Evolutionary conservation across 2,113 vertebrate species (phyloP).

Genomic region (Stegastes partitus): DNA sequence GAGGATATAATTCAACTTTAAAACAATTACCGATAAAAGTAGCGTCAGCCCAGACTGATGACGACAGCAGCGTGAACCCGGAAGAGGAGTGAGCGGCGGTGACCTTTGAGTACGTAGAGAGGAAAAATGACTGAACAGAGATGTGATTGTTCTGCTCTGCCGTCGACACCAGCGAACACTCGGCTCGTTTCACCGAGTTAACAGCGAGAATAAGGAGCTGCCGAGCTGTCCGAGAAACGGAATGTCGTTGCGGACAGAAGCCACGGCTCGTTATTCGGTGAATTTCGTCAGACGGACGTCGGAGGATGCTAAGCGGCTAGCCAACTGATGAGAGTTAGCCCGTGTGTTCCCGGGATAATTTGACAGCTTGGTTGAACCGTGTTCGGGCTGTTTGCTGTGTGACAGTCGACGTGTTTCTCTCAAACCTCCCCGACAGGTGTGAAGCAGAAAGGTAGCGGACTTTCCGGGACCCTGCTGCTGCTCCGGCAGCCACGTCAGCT

Average conservation of each 20-base stretch:
- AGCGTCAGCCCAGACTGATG: constrained; percentile 1
- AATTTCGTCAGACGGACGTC: neutral
- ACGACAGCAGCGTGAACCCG: constrained; percentile 46
- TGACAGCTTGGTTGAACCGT: neutral
- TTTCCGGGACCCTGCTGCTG: neutral
- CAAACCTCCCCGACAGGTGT: neutral
- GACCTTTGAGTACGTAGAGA: constrained; percentile 23
- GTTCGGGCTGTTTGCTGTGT: no score
- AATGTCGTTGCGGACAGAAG: constrained; percentile 7
- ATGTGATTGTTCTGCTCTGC: constrained; percentile 54
- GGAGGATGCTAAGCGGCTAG: constrained; percentile 23
- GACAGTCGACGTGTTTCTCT: no score
- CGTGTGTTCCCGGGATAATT: neutral
- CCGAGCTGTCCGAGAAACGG: rapidly evolving
- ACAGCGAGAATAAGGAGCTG: neutral
- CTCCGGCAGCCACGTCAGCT: constrained; percentile 60
- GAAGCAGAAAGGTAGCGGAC: neutral
- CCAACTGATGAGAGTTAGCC: neutral
- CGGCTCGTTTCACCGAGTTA: neutral
- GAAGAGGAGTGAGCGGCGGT: constrained; percentile 23
- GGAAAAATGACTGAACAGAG: constrained; percentile 66
- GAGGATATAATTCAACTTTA: no score
- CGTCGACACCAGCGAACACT: neutral
- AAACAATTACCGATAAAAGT: no score
- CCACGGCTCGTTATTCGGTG: neutral